Evolutionary conservation across 2,888 invertebrate genomes (phyloP), one percentile per base, ranked within the genome.

Genomic region (Parapristionchus giblindavisi): DNA sequence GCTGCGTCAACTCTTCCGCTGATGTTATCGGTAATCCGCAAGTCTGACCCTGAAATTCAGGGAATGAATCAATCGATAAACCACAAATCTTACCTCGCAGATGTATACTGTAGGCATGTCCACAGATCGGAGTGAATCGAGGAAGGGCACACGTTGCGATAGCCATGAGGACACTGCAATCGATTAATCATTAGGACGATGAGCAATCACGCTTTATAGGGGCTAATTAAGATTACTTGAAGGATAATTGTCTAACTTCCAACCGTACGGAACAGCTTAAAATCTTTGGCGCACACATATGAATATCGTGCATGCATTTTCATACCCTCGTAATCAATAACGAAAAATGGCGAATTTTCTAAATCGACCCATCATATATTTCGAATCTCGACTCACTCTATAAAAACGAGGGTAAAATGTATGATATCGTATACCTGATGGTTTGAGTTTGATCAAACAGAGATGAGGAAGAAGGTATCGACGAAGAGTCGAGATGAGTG

Each of bases 11-110:
- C 48, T 81, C 80, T 11, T 77, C 74, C 17, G 78, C 71, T 3
- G 66, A 66, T 17, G 32, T 58, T 11, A 74, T 75, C 24, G 80
- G 80, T 58, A 80, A 52, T n/a, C 72, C 78, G 56, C 80, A 80
- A 3, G 76, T 34, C 14, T 65, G 54, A 40, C 68, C 68, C 61
- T 74, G 40, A 3, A 56, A 8, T 48, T 14, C 11, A 11, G 14
- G 14, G 48, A 14, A 48, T 21, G 48, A 14, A 21, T 14, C 21
- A 21, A 14, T 14, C 48, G 48, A n/a, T 48, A 48, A 48, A 14
- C 21, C 48, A 48, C 14, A 11, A 48, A 14, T 11, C 40, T 38
- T 11, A 71, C 70, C 36, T 71, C 48, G 27, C 70, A 71, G 70
- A 71, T 56, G 36, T 56, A 71, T 3, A 71, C 70, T 1, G 70